Evolutionary conservation across 2,113 vertebrate species (phyloP).

Genomic region (rat (Rattus norvegicus)): DNA sequence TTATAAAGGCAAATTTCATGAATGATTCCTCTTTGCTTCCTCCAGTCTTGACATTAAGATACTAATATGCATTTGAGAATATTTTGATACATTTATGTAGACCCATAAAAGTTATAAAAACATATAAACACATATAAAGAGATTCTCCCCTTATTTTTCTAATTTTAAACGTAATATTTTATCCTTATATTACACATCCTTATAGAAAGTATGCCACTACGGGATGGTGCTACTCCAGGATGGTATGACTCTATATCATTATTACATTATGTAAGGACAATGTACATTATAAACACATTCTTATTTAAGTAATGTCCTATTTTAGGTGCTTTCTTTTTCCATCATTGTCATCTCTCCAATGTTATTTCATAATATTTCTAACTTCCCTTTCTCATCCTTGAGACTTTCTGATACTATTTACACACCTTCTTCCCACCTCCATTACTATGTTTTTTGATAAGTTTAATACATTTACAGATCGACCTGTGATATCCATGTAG

Average conservation of each 20-base stretch:
- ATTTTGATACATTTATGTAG: not conserved
- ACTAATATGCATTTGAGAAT: not conserved
- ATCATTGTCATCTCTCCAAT: not conserved
- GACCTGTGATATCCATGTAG: not conserved
- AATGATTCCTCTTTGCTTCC: not conserved
- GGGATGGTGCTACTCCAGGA: not conserved
- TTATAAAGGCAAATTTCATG: not conserved
- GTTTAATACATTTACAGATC: not conserved
- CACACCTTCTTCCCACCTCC: not conserved
- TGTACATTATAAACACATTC: not conserved
- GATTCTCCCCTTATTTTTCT: not conserved
- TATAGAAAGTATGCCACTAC: not conserved
- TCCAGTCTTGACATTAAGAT: constrained; percentile 9
- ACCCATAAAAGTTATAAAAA: not conserved
- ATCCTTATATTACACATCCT: constrained; percentile 8
- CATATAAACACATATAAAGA: not conserved
- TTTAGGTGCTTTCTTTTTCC: not conserved
- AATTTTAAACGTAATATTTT: not conserved
- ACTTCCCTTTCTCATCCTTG: not conserved
- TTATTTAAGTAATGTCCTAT: not conserved
- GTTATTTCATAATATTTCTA: not conserved
- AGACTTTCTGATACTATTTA: not conserved
- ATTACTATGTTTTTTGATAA: not conserved
- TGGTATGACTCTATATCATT: not conserved
- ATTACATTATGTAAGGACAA: not conserved